Base-by-base conservation (phyloP, 2,888 invertebrate genomes). In the Drosophila lacicola region DNA sequence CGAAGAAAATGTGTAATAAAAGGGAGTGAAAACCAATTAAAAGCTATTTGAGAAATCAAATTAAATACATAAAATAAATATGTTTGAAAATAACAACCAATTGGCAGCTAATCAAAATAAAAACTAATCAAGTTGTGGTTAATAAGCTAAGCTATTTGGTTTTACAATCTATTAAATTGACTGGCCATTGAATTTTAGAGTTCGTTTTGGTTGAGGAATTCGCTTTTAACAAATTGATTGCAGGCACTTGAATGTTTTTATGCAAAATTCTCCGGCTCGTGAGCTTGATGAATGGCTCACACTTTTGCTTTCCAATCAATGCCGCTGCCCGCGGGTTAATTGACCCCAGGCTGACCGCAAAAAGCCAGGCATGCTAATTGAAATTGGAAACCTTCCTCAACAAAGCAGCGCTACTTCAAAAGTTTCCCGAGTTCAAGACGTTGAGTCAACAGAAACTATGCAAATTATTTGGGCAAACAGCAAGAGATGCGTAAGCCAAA, bases 241-340 rank as follows among this genome's bases (percentile, higher is more conserved):
- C 65, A 53, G 42, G 9, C 70, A 29, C 6, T 60, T 53, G 41
- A 64, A 58, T 44, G 34, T 2, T 34, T 54, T 39, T 42, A 14
- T 53, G 21, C 14, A 36, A 60, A 41, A 56, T 61, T 61, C 46
- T 68, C 60, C 5, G 47, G 34, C 47, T 65, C 25, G 61, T 75
- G 71, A 61, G 55, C 46, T 46, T 58, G 74, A 82, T 82, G 80
- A 82, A 76, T 76, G 33, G 58, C 72, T 72, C 68, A 70, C 78
- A 83, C 80, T 84, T 70, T 84, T 84, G 82, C 82, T 84, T 84
- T 82, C 85, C 77, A 80, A 77, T 78, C 70, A 80, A 60, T 76
- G 74, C 11, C 54, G 51, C 36, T 19, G 55, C 47, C 55, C 2
- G 49, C 47, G 54, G 74, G 83, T 83, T 85, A 80, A 80, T 73